Base-by-base conservation (phyloP, 64 coral and sea anemone species). In the Pocillopora verrucosa region DNA sequence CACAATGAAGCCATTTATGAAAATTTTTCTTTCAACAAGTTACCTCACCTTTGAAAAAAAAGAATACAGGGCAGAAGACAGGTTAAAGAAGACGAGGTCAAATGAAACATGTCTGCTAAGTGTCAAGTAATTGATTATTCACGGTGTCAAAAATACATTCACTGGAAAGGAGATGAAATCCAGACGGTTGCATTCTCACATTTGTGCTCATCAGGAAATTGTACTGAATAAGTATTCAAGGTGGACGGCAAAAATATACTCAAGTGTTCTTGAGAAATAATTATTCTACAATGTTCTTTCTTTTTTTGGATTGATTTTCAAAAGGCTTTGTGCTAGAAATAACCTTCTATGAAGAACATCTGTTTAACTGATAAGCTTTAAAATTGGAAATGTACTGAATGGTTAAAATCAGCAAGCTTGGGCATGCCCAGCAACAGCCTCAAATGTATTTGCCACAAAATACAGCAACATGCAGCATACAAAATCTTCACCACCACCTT, bases 371-470 rank as follows among this genome's bases (percentile, higher is more conserved):
- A 58, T 85, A 10, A 84, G 59, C 4, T 22, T 77, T 20, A 37
- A 51, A 36, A 68, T 36, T 67, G 61, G 63, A 85, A 85, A 85
- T 72, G 37, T 85, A n/a, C 82, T 65, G 20, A 13, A 65, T 85
- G 24, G 64, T 72, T 72, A 58, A 85, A 45, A 38, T 57, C 12
- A 14, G 57, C 63, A 85, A 72, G 82, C 26, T n/a, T 20, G 64
- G 64, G n/a, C 82, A 57, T 69, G 82, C 22, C 61, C 19, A 72
- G 56, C 22, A 72, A 85, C 69, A 56, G 57, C 41, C 34, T 38
- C 45, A 85, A 70, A 72, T 85, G 30, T 26, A 16, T n/a, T 38
- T 58, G 11, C 19, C 9, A 58, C 76, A 38, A 35, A 24, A 13
- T 19, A 56, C 36, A 85, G 64, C 36, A 58, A 13, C 36, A 69